Base-by-base conservation (phyloP, 2,113 vertebrate genomes). In the Gasterosteus aculeatus region DNA sequence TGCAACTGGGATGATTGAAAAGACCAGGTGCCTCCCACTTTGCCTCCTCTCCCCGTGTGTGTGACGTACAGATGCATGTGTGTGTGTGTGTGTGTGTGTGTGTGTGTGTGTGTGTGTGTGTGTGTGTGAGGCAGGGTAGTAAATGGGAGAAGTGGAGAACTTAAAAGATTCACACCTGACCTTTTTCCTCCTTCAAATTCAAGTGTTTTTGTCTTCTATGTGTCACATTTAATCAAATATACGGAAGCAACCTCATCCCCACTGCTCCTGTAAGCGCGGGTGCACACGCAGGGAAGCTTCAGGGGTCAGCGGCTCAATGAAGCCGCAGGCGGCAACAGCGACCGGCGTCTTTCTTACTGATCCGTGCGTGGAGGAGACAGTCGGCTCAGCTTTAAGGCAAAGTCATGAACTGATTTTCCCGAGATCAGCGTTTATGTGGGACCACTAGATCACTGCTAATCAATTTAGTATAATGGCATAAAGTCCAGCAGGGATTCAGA, bases 381-480 rank as follows among this genome's bases (percentile, higher is more conserved):
- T 26, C 22, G 22, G 42, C 72, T 87, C 75, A 62, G 62, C 49
- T 83, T 19, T 61, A 16, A 56, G 56, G 29, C n/a, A 60, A 69
- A 83, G 56, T 60, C 60, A 33, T 67, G 63, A 65, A 87, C 64
- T 51, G 65, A 7, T 89, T 87, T 26, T 82, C 38, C 75, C 78
- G 71, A 47, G 70, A 85, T 91, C 90, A 91, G 89, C 87, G 78
- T 89, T 86, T 80, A 79, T 14, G 67, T 74, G 59, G 31, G 78
- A 85, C 63, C 75, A 72, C 75, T 67, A 75, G 81, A 91, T 91
- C 89, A 38, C 77, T 89, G 69, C 88, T 89, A 86, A 91, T 91
- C 89, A 90, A 91, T 91, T 91, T 91, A 91, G 66, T 58, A 64
- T 78, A 68, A 75, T 69, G 80, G 78, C 44, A 83, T 90, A 88